Evolutionary conservation across 2,888 invertebrate species (phyloP).

Genomic region (Actias luna): DNA sequence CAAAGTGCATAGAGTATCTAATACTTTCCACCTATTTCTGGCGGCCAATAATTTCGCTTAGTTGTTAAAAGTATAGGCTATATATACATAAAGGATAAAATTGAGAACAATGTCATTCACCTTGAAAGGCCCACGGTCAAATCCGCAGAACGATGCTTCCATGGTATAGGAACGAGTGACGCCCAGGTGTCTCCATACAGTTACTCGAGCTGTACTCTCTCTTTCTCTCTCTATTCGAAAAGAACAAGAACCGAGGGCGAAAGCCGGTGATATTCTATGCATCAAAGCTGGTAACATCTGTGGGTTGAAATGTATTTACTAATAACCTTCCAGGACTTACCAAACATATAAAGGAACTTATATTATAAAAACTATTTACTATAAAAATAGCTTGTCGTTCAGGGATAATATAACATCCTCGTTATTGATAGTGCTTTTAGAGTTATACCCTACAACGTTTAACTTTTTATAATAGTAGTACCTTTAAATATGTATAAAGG

Average conservation of each 20-base stretch:
- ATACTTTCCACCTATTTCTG: background rate
- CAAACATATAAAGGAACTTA: no score
- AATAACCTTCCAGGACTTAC: background rate
- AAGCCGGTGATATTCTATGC: conserved; percentile 86
- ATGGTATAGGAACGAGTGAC: conserved; percentile 90
- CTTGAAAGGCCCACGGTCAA: conserved; percentile 88
- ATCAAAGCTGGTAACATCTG: conserved; percentile 88
- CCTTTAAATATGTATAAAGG: no score
- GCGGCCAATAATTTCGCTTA: background rate
- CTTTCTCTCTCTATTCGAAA: conserved; percentile 89
- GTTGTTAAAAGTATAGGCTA: background rate
- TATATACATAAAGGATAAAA: background rate
- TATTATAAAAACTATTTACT: no score
- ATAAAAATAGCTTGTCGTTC: no score
- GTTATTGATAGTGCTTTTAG: no score
- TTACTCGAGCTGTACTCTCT: conserved; percentile 92
- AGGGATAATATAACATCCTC: no score
- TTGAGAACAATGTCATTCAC: conserved; percentile 49
- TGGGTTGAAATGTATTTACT: background rate
- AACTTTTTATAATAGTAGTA: no score
- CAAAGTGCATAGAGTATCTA: no score
- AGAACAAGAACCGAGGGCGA: conserved; percentile 87
- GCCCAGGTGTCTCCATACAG: conserved; percentile 92
- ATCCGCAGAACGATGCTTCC: conserved; percentile 93
- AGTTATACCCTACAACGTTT: no score